Conservation (phyloP, 2,113 vertebrate genomes). For the Daphoenositta chrysoptera region DNA sequence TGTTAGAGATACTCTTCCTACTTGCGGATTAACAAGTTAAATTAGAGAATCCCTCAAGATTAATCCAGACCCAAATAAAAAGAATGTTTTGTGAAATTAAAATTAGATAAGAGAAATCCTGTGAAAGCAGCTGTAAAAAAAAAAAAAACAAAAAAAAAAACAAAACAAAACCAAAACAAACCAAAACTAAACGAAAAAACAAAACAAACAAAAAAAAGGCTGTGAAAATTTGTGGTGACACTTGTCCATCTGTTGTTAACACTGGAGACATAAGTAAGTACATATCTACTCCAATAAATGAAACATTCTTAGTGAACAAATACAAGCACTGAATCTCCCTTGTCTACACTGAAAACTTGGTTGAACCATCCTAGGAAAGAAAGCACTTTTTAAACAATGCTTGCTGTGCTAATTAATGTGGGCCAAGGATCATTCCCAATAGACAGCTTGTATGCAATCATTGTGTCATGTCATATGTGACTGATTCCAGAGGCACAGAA, state of each 20-base stretch:
- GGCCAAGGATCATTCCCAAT: neutral
- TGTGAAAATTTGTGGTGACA: neutral
- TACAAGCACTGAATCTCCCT: neutral
- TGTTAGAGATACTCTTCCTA: neutral
- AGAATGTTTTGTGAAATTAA: neutral
- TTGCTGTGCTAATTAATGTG: neutral
- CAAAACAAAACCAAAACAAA: neutral
- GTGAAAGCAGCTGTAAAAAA: neutral
- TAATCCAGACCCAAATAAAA: neutral
- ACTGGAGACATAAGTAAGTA: neutral
- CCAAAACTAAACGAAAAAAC: too few relatives aligned
- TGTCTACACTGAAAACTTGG: neutral
- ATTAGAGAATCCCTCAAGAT: neutral
- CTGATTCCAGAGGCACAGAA: neutral
- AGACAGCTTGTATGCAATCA: neutral
- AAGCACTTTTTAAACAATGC: neutral
- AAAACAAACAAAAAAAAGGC: neutral
- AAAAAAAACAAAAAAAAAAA: neutral
- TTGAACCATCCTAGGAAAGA: neutral
- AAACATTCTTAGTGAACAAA: neutral
- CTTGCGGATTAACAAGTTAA: neutral
- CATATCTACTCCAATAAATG: neutral
- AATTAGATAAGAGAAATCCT: neutral
- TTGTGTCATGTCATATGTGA: too few relatives aligned
- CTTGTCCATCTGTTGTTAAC: neutral